Base-by-base conservation (phyloP, 92 coral and sea anemone genomes). In the Siderastrea siderea region DNA sequence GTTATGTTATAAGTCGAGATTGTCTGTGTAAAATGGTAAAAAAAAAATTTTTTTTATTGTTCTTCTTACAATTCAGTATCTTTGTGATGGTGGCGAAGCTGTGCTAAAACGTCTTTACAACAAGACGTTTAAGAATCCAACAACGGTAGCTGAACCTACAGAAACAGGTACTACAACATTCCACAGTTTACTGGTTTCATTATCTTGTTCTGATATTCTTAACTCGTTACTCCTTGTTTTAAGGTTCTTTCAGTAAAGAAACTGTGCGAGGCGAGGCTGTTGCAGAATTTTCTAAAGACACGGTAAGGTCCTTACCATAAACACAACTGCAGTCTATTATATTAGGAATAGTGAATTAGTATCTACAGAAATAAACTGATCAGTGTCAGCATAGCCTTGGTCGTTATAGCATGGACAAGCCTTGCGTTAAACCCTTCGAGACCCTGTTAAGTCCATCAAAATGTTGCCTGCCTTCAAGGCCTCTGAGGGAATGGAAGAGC, bases 21-120 rank as follows among this genome's bases (percentile, higher is more conserved):
- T 26, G 38, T 26, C 38, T 26, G 38, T 26, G 38, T 26, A 26
- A 26, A 26, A 26, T 26, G 38, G 38, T 26, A 26, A 26, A 26
- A 26, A 26, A 0, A 26, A 0, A 26, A 0, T 26, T 71, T 1
- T 50, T 44, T 1, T 46, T 47, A 5, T 16, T 46, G 1, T 38
- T 11, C 13, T 44, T 7, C 3, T 2, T 6, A 14, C 5, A 45
- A 16, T 68, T 17, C 7, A 83, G 87, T 95, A 85, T 68, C 91
- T 97, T 52, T 97, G 99, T 64, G 96, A 90, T 54, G 99, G 99
- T 1, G 93, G 95, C 19, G 86, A 90, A 71, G 93, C 89, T 15
- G 90, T 97, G 68, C 92, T 95, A n/a, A 93, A 88, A 67, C 86
- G 94, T 14, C 93, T 96, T 45, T 96, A 95, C 49, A 91, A 95